Evolutionary conservation across 2,888 invertebrate genomes (phyloP), one percentile per base, ranked within the genome.

Genomic region (Clivina fossor): DNA sequence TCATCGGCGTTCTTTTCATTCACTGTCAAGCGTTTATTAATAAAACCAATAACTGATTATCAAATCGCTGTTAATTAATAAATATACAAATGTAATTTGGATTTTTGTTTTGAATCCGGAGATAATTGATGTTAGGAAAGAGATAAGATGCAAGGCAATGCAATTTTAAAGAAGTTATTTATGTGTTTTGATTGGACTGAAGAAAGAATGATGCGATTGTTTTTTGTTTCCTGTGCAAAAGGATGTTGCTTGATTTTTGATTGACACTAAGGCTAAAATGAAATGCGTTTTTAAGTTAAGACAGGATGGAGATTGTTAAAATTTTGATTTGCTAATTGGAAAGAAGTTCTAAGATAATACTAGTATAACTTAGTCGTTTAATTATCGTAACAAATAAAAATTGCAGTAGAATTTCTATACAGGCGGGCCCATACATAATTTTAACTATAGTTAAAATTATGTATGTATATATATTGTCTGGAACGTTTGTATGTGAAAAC

Each of bases 21-120:
- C 26, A 40, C 28, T 16, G 15, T 15, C 15, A 33, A 53, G 53
- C 44, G 53, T 53, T n/a, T 53, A 53, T 53, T 53, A 53, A 53
- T 53, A 53, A 53, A 53, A 35, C 35, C 44, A 53, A 53, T 53
- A 43, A 53, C 41, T 16, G 35, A n/a, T n/a, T n/a, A n/a, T n/a
- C n/a, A n/a, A n/a, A n/a, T n/a, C 20, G 37, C 44, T 53, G 43
- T 53, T 53, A 53, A 53, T 53, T 53, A 53, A 53, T 53, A 53
- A 53, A 44, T 35, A n/a, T n/a, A 53, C 37, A 53, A 44, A 32
- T 53, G 44, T 53, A 53, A 53, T 53, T 53, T 53, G 44, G 44
- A 44, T 53, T 53, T 53, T 43, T 37, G 35, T 53, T 50, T 53
- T 53, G 33, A 47, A 11, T n/a, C 11, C 2, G 15, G 11, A 28